Evolutionary conservation across 2,888 invertebrate species (phyloP), one percentile per base, ranked within the genome.

Genomic region (Hofmannophila pseudospretella): DNA sequence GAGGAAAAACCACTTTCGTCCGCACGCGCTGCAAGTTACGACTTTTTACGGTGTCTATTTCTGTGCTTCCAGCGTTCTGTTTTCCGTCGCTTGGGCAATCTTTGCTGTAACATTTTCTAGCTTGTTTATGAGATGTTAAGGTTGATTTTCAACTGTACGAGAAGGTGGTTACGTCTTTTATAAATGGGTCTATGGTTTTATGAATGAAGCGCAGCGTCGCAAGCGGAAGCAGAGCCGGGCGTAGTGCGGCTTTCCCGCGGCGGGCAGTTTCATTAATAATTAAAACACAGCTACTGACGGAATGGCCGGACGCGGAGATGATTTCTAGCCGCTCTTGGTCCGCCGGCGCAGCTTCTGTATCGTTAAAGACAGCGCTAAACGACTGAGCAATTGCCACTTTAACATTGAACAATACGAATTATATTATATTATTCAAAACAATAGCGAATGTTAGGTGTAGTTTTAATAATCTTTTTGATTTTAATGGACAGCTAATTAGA

Each of bases 261-360:
- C 76, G 73, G 71, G 65, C 72, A 75, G 84, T 84, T 85, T 84
- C 86, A 85, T 86, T 85, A 85, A 86, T 84, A 85, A 85, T 85
- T 85, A 85, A 85, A 86, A 81, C 71, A 62, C 72, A 60, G 73
- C 79, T 70, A 79, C 72, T 72, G 67, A 70, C 72, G 71, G 81
- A 82, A 81, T 81, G 80, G 59, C 84, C 84, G 86, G 86, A 85
- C 78, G 84, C 54, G 48, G 69, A 73, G 81, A 82, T 81, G 81
- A 75, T 86, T 85, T 85, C 86, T 84, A 84, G 79, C 65, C 60
- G 64, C 66, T 66, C 63, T 67, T 50, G 67, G 58, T 58, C 54
- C 56, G 48, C 64, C 53, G 58, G 55, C 63, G 62, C 68, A 66
- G 65, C 70, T 62, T 58, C 68, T 67, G 62, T 58, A 52, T 58